phyloP scores from a whole-genome alignment of 2,888 invertebrate species.

The Drosophila siamana region DNA sequence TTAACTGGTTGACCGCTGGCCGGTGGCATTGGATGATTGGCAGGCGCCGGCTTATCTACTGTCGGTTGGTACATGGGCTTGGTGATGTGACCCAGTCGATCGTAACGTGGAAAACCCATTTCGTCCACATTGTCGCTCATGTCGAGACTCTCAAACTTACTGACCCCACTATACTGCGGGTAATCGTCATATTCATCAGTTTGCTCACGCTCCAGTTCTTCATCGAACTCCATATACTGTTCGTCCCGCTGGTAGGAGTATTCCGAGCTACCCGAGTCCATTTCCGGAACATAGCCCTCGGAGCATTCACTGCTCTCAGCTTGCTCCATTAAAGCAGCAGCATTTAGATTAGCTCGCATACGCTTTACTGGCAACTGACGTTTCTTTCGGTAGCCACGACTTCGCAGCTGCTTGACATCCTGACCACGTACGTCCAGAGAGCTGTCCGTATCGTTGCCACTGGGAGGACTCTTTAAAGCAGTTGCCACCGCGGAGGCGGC shows the following conservation, averaged over 20 bases:
- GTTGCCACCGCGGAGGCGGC: constrained; percentile 75
- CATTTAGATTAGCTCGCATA: constrained; percentile 79
- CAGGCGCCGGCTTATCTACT: constrained; percentile 71
- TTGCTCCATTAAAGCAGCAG: constrained; percentile 84
- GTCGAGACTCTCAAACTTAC: constrained; percentile 87
- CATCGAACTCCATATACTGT: constrained; percentile 85
- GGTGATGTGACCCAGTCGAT: constrained; percentile 87
- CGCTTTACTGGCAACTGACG: constrained; percentile 87
- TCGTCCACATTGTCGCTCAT: constrained; percentile 89
- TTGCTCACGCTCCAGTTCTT: constrained; percentile 84
- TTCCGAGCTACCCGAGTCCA: constrained; percentile 88
- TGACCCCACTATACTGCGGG: constrained; percentile 83
- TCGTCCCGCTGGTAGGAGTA: constrained; percentile 86
- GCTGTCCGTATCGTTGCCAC: constrained; percentile 91
- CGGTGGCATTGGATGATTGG: constrained; percentile 83
- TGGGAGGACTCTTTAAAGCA: constrained; percentile 89
- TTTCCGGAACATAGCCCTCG: constrained; percentile 89
- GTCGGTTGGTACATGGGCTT: constrained; percentile 82
- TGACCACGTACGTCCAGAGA: constrained; percentile 88
- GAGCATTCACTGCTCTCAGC: constrained; percentile 88
- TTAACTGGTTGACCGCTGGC: constrained; percentile 85
- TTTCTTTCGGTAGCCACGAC: constrained; percentile 89
- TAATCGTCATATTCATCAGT: constrained; percentile 88
- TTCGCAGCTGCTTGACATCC: constrained; percentile 89
- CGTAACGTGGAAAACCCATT: constrained; percentile 89